These are phyloP conservation scores for Contarinia nasturtii DNA, from an alignment of 1,140 invertebrate genomes.

Conservation along the genomic window DNA sequence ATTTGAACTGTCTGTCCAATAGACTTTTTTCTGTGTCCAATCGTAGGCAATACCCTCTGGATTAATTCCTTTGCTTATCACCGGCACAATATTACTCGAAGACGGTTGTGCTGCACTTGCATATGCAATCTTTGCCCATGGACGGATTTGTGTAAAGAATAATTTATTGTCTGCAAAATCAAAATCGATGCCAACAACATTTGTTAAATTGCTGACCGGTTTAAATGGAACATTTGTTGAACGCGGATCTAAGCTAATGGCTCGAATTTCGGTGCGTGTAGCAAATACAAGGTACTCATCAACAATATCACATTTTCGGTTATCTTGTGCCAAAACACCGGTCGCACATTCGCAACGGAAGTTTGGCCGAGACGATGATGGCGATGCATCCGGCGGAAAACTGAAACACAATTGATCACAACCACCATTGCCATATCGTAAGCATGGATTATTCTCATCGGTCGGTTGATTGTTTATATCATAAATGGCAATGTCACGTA, in stretches of 20 bases:
- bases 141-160: slow-evolving; percentile 81
- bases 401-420: slow-evolving; percentile 95
- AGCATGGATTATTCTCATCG: slow-evolving; percentile 62
- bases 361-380: slow-evolving; percentile 15
- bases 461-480: slow-evolving; percentile 70
- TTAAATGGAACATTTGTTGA: slow-evolving; percentile 68
- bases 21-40: slow-evolving; percentile 92
- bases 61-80: slow-evolving; percentile 67
- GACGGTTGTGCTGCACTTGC: slow-evolving; percentile 48
- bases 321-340: slow-evolving; percentile 43
- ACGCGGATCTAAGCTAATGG: slow-evolving; percentile 63
- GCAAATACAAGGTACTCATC: slow-evolving; percentile 83
- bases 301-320: slow-evolving; percentile 54
- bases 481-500: slow-evolving; percentile 80
- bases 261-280: slow-evolving; percentile 76
- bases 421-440: slow-evolving; percentile 49
- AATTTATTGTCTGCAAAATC: slow-evolving; percentile 75
- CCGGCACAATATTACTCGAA: slow-evolving; percentile 39
- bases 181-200: slow-evolving; percentile 93
- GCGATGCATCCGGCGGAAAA: slow-evolving; percentile 39
- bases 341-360: slow-evolving; percentile 79
- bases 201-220: slow-evolving; percentile 75
- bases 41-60: slow-evolving; percentile 93
- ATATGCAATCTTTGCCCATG: slow-evolving; percentile 72
- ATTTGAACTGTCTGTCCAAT: slow-evolving; percentile 92